A percentile compares a stretch with the other conserved stretches of the same genome.
Evolutionary conservation across 2,113 vertebrate genomes (phyloP).

Genomic region (Pipra filicauda): DNA sequence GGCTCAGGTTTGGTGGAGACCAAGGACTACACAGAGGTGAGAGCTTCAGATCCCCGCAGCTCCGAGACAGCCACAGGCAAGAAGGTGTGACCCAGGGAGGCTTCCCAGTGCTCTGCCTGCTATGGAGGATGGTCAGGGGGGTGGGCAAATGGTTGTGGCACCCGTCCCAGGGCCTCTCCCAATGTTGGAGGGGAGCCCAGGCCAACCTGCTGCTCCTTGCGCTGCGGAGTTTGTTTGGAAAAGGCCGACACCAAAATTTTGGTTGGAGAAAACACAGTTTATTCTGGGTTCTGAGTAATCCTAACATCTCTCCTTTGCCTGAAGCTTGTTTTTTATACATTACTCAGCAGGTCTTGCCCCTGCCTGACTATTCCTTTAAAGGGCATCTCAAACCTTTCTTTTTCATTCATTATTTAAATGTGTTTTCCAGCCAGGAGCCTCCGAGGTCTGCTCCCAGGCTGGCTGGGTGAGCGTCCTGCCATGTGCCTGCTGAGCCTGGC

Average conservation of each 20-base stretch:
- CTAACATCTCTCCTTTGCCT: constrained; percentile 60
- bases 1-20: neutral
- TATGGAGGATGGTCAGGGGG: neutral
- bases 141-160: neutral
- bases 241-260: constrained; percentile 12
- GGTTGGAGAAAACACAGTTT: constrained; percentile 54
- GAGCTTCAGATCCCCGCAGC: neutral
- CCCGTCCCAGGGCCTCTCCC: neutral
- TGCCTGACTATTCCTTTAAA: constrained; percentile 68
- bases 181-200: neutral
- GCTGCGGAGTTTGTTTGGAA: constrained; percentile 21
- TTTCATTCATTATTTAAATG: constrained; percentile 32
- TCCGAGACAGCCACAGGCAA: neutral
- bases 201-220: constrained; percentile 1
- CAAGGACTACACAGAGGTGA: neutral
- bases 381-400: constrained; percentile 49
- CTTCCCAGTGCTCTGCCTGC: neutral
- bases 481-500: neutral
- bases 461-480: neutral
- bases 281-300: constrained; percentile 58
- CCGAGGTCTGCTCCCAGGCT: neutral
- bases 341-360: constrained; percentile 55
- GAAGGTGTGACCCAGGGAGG: neutral
- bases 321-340: constrained; percentile 61
- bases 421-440: neutral